Evolutionary conservation across 1,140 invertebrate species (phyloP).

Genomic region (Drosophila nebulosa): DNA sequence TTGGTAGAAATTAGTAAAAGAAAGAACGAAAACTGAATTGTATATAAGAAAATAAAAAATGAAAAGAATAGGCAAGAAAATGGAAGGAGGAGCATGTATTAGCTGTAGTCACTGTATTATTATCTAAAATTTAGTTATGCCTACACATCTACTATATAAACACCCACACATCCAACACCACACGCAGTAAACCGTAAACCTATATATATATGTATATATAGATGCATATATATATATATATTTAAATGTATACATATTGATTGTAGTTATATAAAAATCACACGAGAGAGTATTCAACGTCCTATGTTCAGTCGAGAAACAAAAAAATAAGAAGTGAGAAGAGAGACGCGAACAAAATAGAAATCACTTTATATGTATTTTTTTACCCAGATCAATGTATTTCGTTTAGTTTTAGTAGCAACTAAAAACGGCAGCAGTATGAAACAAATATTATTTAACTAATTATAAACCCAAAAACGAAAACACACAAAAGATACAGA

Average conservation of each 20-base stretch:
- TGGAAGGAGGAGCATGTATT: slow-evolving; percentile 11
- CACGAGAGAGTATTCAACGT: slow-evolving; percentile 53
- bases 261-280: slow-evolving; percentile 20
- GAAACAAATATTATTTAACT: slow-evolving; percentile 46
- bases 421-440: slow-evolving; percentile 10
- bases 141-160: slow-evolving; percentile 10
- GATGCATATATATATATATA: slow-evolving; percentile 22
- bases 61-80: neutral
- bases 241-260: slow-evolving; percentile 25
- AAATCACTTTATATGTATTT: slow-evolving; percentile 36
- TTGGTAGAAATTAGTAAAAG: slow-evolving; percentile 52
- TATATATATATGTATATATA: slow-evolving; percentile 17
- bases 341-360: slow-evolving; percentile 10
- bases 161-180: slow-evolving; percentile 20
- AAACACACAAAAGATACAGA: neutral
- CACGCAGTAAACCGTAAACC: slow-evolving; percentile 4
- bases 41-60: slow-evolving; percentile 34
- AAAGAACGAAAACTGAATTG: slow-evolving; percentile 28
- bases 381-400: slow-evolving; percentile 26
- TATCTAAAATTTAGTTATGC: slow-evolving; percentile 21
- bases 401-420: slow-evolving; percentile 45
- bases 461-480: neutral
- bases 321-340: neutral
- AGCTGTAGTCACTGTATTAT: slow-evolving; percentile 30
- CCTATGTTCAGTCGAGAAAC: slow-evolving; percentile 28